A percentile compares a stretch with the other conserved stretches of the same genome.
phyloP scores from a whole-genome alignment of 2,113 vertebrate genomes.

The Nipponia nippon region DNA sequence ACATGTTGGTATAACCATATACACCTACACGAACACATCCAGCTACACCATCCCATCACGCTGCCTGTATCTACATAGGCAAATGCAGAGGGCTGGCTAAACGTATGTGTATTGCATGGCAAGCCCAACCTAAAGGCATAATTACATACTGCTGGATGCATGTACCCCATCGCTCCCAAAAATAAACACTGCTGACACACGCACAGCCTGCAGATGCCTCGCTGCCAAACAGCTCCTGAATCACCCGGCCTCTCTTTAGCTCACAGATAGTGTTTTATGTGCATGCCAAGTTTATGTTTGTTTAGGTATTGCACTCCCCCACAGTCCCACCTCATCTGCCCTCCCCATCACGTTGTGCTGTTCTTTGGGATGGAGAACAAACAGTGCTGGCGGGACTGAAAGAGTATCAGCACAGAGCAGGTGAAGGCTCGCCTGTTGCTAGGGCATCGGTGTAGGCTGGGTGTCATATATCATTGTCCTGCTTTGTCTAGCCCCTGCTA shows the following conservation, averaged over 20 bases:
- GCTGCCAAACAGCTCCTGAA: neutral
- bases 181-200: neutral
- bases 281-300: constrained; percentile 19
- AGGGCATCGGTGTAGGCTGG: constrained; percentile 65
- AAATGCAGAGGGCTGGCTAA: neutral
- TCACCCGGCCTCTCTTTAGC: neutral
- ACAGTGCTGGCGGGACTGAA: constrained; percentile 74
- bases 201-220: neutral
- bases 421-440: constrained; percentile 86
- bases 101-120: neutral
- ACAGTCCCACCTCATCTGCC: neutral
- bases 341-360: neutral
- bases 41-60: neutral
- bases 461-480: constrained; percentile 75
- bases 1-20: neutral
- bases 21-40: neutral
- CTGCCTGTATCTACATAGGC: neutral
- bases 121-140: neutral
- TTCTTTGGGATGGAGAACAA: constrained; percentile 58
- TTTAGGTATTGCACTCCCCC: neutral
- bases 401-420: constrained; percentile 79
- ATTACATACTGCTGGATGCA: neutral
- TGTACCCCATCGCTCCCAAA: neutral
- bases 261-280: neutral
- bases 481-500: constrained; percentile 78